phyloP scores from a whole-genome alignment of 2,888 invertebrate genomes.

The Amphimallon solstitiale region DNA sequence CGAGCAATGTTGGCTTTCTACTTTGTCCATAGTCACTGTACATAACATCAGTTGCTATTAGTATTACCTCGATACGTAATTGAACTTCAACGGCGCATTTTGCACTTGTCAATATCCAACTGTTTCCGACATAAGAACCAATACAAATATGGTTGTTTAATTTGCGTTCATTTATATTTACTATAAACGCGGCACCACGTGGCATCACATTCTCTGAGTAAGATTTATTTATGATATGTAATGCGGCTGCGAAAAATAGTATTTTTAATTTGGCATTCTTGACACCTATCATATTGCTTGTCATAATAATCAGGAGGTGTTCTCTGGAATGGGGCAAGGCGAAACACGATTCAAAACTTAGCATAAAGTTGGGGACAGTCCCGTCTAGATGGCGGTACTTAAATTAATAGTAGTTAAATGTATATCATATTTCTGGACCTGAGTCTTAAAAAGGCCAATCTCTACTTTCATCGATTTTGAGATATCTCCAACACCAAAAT shows the following conservation, averaged over 20 bases:
- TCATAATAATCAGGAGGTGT: too few relatives aligned
- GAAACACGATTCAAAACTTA: too few relatives aligned
- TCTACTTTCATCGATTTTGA: too few relatives aligned
- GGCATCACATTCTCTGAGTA: not conserved
- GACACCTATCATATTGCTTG: not conserved
- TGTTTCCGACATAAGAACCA: not conserved
- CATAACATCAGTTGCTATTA: slow-evolving; percentile 8
- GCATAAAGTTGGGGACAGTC: too few relatives aligned
- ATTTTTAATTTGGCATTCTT: not conserved
- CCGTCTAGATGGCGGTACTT: too few relatives aligned
- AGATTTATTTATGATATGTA: not conserved
- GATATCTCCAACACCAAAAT: too few relatives aligned
- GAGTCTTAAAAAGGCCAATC: too few relatives aligned
- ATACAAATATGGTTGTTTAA: not conserved
- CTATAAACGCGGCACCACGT: slow-evolving; percentile 7
- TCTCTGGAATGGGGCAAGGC: too few relatives aligned
- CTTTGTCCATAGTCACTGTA: not conserved
- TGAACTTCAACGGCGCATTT: not conserved
- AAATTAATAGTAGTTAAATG: too few relatives aligned
- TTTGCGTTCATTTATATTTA: slow-evolving; percentile 5
- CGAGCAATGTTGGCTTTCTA: not conserved
- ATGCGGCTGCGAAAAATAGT: not conserved
- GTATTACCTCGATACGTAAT: not conserved
- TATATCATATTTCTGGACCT: too few relatives aligned
- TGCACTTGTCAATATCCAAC: slow-evolving; percentile 17